Evolutionary conservation across 2,113 vertebrate species (phyloP).

Genomic region (Protobothrops flavoviridis): DNA sequence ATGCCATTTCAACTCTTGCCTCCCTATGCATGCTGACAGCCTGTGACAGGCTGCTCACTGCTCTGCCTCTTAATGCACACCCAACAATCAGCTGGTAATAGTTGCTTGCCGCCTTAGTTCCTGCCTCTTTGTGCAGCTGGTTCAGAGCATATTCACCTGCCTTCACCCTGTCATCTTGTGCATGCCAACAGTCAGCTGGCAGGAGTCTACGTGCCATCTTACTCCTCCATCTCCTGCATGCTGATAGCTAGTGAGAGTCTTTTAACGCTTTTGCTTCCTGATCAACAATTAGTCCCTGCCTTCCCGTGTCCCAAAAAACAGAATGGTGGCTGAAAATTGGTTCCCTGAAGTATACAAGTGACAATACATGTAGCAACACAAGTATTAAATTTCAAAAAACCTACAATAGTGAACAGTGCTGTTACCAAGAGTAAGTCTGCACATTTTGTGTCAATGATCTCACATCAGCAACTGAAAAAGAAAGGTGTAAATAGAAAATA

Average conservation of each 20-base stretch:
- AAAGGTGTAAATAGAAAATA: not conserved
- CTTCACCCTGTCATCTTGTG: not conserved
- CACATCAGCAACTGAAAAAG: not conserved
- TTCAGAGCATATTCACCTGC: not conserved
- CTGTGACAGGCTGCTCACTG: not conserved
- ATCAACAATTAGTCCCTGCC: not conserved
- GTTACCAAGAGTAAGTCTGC: not conserved
- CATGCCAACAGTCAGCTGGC: not conserved
- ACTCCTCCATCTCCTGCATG: not conserved
- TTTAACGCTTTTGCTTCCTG: not conserved
- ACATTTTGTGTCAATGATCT: not conserved
- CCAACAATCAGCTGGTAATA: not conserved
- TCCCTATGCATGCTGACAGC: not conserved
- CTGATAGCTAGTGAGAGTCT: not conserved
- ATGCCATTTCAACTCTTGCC: not conserved
- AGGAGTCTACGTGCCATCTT: not conserved
- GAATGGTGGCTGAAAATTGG: not conserved
- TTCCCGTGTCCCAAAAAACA: not conserved
- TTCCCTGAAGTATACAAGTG: not conserved
- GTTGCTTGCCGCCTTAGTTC: not conserved
- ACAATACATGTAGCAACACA: not conserved
- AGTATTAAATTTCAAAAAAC: not conserved
- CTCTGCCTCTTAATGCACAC: not conserved
- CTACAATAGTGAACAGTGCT: not conserved
- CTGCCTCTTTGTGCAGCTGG: not conserved